Evolutionary conservation across 1,140 invertebrate genomes (phyloP), one percentile per base, ranked within the genome.

Genomic region (Cardiocondyla obscurior): DNA sequence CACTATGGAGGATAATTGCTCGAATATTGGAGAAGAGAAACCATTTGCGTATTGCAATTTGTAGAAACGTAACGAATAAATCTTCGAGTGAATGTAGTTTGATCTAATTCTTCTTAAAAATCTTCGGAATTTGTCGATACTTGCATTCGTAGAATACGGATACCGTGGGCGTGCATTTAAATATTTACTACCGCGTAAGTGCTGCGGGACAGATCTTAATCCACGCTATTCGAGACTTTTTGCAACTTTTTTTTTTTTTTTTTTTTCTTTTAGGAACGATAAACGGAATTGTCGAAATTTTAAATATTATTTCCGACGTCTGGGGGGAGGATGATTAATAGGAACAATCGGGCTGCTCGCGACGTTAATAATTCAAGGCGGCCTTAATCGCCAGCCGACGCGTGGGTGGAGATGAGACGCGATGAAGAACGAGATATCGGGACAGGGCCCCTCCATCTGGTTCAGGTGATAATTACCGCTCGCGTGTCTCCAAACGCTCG

Each of bases 401-500:
- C 85, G 42, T 55, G 30, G 85, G 49, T 60, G 67, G 85, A 88
- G 72, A 82, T 30, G 46, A 69, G 73, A 87, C 70, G 49, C 64
- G 76, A 88, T 82, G 82, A 88, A 64, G 82, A 87, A 88, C 76
- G 82, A 81, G 76, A 72, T 74, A 81, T 77, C 85, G 46, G 42
- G 46, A 79, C 82, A 25, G 51, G 74, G 28, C 72, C 76, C 55
- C 79, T 88, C 57, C 83, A 87, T 89, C 76, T 84, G 79, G 62
- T 46, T 69, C 64, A 85, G 86, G 76, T 87, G 86, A 88, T 88
- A 88, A 88, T 88, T 89, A 86, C 53, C 73, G 84, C 74, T 90
- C 88, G 86, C 89, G 88, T 90, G 89, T 90, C 89, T 86, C 89
- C 88, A 88, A 86, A 82, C 79, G 64, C 33, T 73, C 81, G 81